These are phyloP conservation scores for Vidua macroura DNA, from an alignment of 2,113 vertebrate genomes.

Conservation along the genomic window DNA sequence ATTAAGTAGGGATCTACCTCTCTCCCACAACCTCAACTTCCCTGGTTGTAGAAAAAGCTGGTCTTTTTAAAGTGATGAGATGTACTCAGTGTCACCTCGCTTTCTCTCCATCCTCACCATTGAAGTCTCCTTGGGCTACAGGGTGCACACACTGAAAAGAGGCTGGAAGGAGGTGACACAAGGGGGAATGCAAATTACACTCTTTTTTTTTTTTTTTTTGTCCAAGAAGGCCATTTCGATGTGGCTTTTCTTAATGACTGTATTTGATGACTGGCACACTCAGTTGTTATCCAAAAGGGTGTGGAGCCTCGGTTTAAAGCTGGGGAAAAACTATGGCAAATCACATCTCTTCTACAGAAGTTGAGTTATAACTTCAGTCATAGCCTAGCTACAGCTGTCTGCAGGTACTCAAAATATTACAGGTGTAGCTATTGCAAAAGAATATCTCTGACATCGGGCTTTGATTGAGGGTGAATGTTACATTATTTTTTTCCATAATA, in stretches of 20 bases:
- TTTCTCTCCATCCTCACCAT: background rate
- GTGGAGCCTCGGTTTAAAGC: background rate
- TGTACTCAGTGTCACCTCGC: background rate
- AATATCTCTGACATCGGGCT: background rate
- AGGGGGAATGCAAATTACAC: background rate
- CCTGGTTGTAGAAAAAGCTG: background rate
- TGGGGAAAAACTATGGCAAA: background rate
- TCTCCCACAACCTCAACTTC: background rate
- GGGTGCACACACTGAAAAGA: rapidly evolving
- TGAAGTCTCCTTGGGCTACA: background rate
- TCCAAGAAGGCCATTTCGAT: background rate
- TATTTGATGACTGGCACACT: background rate
- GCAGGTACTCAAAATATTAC: background rate
- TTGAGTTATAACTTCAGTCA: background rate
- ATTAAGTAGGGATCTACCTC: background rate
- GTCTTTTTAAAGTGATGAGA: background rate
- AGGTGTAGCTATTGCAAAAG: background rate
- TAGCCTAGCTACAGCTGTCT: background rate
- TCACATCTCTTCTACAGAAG: background rate
- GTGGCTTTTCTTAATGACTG: background rate
- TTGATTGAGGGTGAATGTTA: background rate
- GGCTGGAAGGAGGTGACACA: background rate
- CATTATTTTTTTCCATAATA: background rate
- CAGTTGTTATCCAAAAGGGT: background rate
- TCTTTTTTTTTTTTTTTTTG: background rate